These are phyloP conservation scores for Sycophila sp. DNA, from an alignment of 1,140 invertebrate genomes.

Conservation along the genomic window DNA sequence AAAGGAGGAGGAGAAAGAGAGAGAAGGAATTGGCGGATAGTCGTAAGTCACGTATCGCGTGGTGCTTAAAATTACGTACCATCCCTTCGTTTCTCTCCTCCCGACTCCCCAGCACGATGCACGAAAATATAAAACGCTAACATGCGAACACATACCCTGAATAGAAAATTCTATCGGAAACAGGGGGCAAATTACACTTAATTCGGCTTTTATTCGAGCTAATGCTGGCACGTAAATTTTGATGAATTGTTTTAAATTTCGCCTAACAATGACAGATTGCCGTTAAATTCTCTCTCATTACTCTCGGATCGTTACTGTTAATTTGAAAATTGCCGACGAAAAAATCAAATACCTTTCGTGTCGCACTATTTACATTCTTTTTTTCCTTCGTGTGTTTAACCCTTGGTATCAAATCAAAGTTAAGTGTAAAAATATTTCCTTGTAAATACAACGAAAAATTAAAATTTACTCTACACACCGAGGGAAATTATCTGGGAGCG, in stretches of 20 bases:
- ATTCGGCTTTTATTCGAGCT: slow-evolving; percentile 24
- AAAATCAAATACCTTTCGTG: too few species aligned
- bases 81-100: background rate
- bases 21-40: slow-evolving; percentile 30
- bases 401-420: too few species aligned
- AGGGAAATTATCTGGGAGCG: too few species aligned
- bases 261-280: too few species aligned
- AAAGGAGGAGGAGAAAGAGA: background rate
- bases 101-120: background rate
- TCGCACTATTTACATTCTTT: too few species aligned
- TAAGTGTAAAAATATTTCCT: too few species aligned
- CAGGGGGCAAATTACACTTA: slow-evolving; percentile 8
- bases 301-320: too few species aligned
- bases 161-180: slow-evolving; percentile 13
- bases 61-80: slow-evolving; percentile 37
- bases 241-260: slow-evolving; percentile 9
- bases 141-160: background rate
- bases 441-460: too few species aligned
- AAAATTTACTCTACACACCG: too few species aligned
- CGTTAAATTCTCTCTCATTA: too few species aligned
- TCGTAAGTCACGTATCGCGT: slow-evolving; percentile 40
- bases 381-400: too few species aligned
- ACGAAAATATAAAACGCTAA: slow-evolving; percentile 15
- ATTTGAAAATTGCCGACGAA: too few species aligned
- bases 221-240: slow-evolving; percentile 6